Evolutionary conservation across 2,797 vertebrate genomes (phyloP), one percentile per base, ranked within the genome.

Genomic region (Spheniscus humboldti): DNA sequence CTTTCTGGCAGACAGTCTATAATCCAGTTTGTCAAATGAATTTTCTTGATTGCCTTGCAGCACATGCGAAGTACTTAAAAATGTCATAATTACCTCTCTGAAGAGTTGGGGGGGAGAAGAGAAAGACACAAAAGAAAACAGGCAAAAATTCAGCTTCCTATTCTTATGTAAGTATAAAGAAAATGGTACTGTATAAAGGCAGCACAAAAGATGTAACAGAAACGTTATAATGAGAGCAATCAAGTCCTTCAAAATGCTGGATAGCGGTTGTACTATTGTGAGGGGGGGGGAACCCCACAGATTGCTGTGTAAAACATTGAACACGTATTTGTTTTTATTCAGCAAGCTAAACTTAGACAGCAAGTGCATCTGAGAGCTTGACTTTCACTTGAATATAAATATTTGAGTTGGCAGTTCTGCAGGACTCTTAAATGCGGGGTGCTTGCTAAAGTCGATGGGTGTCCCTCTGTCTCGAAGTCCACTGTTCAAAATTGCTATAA

Each of bases 21-120:
- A 94, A 97, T 94, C 77, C 89, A 95, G 91, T 96, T 97, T 97
- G 96, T 97, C 96, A 96, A 91, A 96, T 95, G 96, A 96, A 95
- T 97, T 96, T 97, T 97, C 92, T 94, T 96, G 95, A 97, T 97
- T 96, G 96, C 89, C 63, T 97, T 95, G 92, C 82, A 94, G 93
- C 90, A 89, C 94, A 97, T 97, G 96, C 91, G 93, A 92, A 96
- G 64, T 95, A 95, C 84, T 97, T 91, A 80, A 75, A 97, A 96
- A 95, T 95, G 87, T 97, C 92, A 81, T 97, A 97, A 97, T 98
- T 96, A 94, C 94, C 63, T 93, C 80, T 94, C 64, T 91, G 78
- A 96, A 95, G 79, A 64, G 63, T 18, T 45, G 15, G 25, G 33
- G 19, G 45, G 47, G 35, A 30, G 57, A 8, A 24, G 11, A 80